Conservation (phyloP, 2,888 invertebrate species). For the Agrochola circellaris region DNA sequence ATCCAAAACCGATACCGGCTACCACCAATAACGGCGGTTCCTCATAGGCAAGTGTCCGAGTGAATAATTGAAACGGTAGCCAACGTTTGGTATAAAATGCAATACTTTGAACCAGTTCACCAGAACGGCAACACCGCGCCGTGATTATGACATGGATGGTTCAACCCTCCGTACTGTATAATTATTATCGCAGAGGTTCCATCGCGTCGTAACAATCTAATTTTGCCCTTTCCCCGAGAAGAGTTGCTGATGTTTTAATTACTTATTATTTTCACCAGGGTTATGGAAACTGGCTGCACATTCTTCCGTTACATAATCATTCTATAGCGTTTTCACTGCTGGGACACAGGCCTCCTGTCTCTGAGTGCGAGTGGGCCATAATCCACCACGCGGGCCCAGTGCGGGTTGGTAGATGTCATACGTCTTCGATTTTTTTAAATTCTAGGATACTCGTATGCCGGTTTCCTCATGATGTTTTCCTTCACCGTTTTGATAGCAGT, state of each 20-base stretch:
- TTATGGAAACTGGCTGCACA: neutral
- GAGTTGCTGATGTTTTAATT: neutral
- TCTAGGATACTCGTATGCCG: too few relatives aligned
- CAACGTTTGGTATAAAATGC: conserved; percentile 28
- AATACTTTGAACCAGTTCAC: conserved; percentile 2
- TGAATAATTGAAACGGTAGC: conserved; percentile 50
- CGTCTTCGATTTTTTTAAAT: too few relatives aligned
- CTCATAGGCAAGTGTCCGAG: conserved; percentile 13
- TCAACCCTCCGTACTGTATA: neutral
- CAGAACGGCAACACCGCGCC: neutral
- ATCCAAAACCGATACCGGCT: neutral
- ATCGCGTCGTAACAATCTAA: neutral
- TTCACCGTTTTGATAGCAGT: neutral
- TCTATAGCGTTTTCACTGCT: neutral
- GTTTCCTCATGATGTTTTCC: neutral
- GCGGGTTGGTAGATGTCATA: too few relatives aligned
- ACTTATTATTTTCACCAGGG: too few relatives aligned
- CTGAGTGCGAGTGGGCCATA: too few relatives aligned
- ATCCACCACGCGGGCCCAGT: too few relatives aligned
- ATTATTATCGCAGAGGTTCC: neutral
- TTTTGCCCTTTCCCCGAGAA: neutral
- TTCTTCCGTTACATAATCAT: neutral
- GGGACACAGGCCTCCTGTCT: too few relatives aligned
- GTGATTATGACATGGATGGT: neutral
- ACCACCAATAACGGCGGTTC: neutral